Evolutionary conservation across 2,113 vertebrate genomes (phyloP), one percentile per base, ranked within the genome.

Genomic region (Aptenodytes forsteri): DNA sequence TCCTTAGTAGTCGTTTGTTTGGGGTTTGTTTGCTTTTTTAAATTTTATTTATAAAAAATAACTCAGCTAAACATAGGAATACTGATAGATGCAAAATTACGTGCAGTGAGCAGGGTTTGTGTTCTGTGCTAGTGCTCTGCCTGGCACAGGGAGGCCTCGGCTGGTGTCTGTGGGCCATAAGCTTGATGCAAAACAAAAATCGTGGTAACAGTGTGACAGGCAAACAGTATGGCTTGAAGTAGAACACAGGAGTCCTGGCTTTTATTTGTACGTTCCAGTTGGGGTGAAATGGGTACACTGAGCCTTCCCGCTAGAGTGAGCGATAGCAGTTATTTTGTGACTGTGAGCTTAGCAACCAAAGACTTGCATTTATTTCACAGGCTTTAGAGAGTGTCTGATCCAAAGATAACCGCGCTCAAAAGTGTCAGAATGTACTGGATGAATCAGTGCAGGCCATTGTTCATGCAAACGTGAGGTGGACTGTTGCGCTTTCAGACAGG

Each of bases 351-450:
- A 66, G 72, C 85, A 89, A 44, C 44, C 5, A 0, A 32, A 71
- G 88, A 66, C 66, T 69, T 58, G 70, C 46, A 1, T 89, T 89
- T 77, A 11, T 92, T 92, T 73, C 82, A 30, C 75, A 73, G 59
- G 49, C 81, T 81, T 72, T 40, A 26, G 55, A 92, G 70, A 47
- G 59, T 23, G 73, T 34, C 79, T 86, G 87, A 94, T 94, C 72
- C 84, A 19, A 36, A 95, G 79, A 97, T 96, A 92, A 87, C 81
- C 2, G 1, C 0, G 54, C 78, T 83, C 66, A 7, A 22, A 87
- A 86, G 93, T 91, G 87, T 95, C 81, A 50, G 93, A 94, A 94
- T 92, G 95, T 91, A 13, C 87, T 8, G 59, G 76, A 18, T 89
- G 92, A 93, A 96, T 29, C 88, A 58, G 62, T 47, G 78, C 86